phyloP scores from a whole-genome alignment of 2,888 invertebrate species.

The Lycia hirtaria region DNA sequence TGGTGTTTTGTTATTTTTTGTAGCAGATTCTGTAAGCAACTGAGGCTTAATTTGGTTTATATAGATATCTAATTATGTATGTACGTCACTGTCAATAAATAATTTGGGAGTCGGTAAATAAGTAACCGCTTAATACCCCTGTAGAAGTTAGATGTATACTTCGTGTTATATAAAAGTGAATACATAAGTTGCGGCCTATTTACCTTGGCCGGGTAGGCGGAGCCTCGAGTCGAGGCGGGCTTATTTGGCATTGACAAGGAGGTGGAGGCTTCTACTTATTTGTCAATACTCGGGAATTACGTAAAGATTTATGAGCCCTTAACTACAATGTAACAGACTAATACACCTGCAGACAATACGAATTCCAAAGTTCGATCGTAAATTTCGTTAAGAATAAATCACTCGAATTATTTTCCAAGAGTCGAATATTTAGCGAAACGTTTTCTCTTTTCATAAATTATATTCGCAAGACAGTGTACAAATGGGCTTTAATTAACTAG shows the following conservation, averaged over 20 bases:
- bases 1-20: neutral
- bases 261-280: constrained; percentile 72
- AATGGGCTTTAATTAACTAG: constrained; percentile 83
- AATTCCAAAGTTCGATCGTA: neutral
- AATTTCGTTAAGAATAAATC: constrained; percentile 27
- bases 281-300: constrained; percentile 61
- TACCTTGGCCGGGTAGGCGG: constrained; percentile 79
- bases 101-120: neutral
- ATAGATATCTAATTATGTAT: neutral
- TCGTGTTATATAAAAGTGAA: constrained; percentile 68
- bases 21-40: neutral
- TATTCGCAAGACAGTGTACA: constrained; percentile 79
- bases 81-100: neutral
- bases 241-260: constrained; percentile 82
- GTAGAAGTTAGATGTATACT: constrained; percentile 59
- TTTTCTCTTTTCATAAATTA: constrained; percentile 77
- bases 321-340: constrained; percentile 2
- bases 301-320: constrained; percentile 36
- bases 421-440: constrained; percentile 64
- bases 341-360: constrained; percentile 2
- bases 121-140: constrained; percentile 27
- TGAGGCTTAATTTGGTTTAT: too few species aligned
- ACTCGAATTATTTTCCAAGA: constrained; percentile 48
- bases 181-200: constrained; percentile 73
- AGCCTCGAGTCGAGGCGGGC: constrained; percentile 81